Conservation (phyloP, 2,888 invertebrate genomes). For the Macrophya annulata region DNA sequence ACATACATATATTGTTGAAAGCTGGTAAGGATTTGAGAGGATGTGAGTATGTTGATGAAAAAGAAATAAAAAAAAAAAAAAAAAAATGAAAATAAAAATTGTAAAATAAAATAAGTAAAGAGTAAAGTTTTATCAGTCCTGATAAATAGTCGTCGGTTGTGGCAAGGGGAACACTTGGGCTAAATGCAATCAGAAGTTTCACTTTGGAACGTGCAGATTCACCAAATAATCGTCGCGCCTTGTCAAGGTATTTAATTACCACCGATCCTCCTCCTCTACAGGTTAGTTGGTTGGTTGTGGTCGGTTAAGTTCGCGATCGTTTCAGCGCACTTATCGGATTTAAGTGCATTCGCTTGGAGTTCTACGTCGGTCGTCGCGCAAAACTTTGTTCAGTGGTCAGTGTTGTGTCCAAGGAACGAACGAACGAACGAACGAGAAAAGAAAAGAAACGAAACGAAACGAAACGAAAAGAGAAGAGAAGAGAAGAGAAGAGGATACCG, state of each 20-base stretch:
- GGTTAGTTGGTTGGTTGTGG: neutral
- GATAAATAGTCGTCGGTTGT: slow-evolving; percentile 32
- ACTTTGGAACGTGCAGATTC: slow-evolving; percentile 26
- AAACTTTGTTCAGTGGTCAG: neutral
- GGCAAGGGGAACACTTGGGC: neutral
- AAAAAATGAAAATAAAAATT: neutral
- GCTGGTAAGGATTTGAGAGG: neutral
- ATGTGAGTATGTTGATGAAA: neutral
- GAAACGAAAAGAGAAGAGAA: neutral
- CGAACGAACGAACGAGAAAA: slow-evolving; percentile 14
- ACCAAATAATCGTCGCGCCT: slow-evolving; percentile 49
- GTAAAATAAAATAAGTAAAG: neutral
- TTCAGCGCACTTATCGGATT: slow-evolving; percentile 51
- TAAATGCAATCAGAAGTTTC: neutral
- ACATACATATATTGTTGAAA: neutral
- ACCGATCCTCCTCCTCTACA: neutral
- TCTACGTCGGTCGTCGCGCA: neutral
- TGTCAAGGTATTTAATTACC: slow-evolving; percentile 43
- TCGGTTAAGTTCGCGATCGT: slow-evolving; percentile 9
- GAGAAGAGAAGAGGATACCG: neutral
- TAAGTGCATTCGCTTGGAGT: slow-evolving; percentile 42
- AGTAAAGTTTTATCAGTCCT: slow-evolving; percentile 22
- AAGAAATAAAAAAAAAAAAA: neutral
- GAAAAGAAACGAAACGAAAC: neutral
- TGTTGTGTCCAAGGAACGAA: slow-evolving; percentile 1